These are phyloP conservation scores for Anguilla anguilla DNA, from an alignment of 2,797 vertebrate genomes.

Conservation along the genomic window DNA sequence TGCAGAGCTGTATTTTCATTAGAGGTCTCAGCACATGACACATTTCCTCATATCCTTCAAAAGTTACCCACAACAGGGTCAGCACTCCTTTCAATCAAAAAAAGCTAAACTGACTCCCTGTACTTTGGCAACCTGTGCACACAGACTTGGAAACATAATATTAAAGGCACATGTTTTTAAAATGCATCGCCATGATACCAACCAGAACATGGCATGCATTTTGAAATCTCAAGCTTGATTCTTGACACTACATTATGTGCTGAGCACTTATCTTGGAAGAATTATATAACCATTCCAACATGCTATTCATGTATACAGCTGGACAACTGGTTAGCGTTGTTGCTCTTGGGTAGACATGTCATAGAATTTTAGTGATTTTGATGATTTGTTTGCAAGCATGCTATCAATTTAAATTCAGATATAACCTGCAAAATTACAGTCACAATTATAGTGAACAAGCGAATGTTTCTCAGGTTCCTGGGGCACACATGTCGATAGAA, in stretches of 20 bases:
- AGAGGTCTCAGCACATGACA: neutral
- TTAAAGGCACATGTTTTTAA: neutral
- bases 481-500: too few species aligned
- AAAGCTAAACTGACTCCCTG: neutral
- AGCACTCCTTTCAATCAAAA: neutral
- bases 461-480: too few species aligned
- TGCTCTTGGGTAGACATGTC: neutral
- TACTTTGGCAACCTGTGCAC: neutral
- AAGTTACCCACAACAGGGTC: neutral
- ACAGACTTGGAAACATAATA: neutral
- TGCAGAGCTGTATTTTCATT: neutral
- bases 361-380: neutral
- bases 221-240: neutral
- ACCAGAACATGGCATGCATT: neutral
- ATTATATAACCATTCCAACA: neutral
- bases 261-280: neutral
- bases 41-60: slow-evolving; percentile 6
- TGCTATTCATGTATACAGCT: neutral
- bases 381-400: neutral
- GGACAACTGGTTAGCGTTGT: neutral
- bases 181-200: too few species aligned
- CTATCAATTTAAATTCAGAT: too few species aligned
- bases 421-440: too few species aligned
- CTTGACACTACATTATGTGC: neutral
- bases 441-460: too few species aligned